Base-by-base conservation (phyloP, 2,888 invertebrate genomes). In the Synanthedon myopaeformis region DNA sequence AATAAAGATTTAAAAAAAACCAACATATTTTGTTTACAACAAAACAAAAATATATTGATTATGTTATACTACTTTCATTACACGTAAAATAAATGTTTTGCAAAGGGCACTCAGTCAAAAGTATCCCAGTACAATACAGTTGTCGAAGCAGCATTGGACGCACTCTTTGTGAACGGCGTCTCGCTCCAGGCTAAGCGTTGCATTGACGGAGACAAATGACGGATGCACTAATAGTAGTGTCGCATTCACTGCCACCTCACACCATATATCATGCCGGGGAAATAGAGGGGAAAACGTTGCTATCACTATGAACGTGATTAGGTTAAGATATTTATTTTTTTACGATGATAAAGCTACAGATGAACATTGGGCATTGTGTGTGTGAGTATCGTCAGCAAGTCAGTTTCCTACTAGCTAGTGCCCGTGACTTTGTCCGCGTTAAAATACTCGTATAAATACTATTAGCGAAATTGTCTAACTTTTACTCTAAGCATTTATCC, bases 161-260 rank as follows among this genome's bases (percentile, higher is more conserved):
- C 57, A 53, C 56, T 62, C 65, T 42, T 64, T 59, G 63, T 59
- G 63, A 60, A 52, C 45, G 42, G 51, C 42, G 42, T 19, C 53
- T 53, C 52, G 56, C 53, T 53, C 64, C 65, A 63, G 70, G 71
- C 78, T 80, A 79, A 78, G 75, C 76, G 78, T 69, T 75, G 73
- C 67, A 69, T 61, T 79, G 86, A 86, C 86, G 79, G 77, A 76
- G 88, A 88, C 84, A 85, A 88, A 88, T 88, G 88, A 88, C 79
- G 72, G 78, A 88, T 88, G 87, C 87, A 86, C 86, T 88, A 88
- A 88, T 88, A 88, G 88, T 86, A 78, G 80, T 80, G 82, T 82
- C 82, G 77, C 81, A 74, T 67, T 74, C 76, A 73, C 72, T 70
- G 62, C 64, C 67, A 68, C 67, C 62, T 59, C 58, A 61, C 66